These are phyloP conservation scores for Anguilla obscura DNA, from an alignment of 2,797 vertebrate genomes.

Conservation along the genomic window DNA sequence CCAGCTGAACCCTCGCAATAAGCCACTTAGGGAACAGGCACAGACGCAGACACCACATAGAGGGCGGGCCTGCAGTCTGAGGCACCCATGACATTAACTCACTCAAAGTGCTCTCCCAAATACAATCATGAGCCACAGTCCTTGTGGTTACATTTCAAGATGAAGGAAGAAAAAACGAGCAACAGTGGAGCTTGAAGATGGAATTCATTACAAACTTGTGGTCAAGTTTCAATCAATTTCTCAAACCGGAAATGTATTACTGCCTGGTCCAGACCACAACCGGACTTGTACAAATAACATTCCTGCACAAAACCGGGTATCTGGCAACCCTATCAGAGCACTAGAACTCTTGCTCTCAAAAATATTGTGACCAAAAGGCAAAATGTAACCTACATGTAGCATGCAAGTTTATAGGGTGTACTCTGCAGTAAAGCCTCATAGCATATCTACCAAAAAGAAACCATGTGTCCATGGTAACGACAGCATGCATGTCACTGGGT, in stretches of 20 bases:
- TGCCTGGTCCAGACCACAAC: background rate
- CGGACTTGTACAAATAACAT: too few relatives aligned
- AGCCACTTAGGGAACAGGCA: slow-evolving; percentile 47
- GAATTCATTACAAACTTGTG: background rate
- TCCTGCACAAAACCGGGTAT: too few relatives aligned
- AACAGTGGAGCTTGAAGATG: too few relatives aligned
- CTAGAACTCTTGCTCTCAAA: background rate
- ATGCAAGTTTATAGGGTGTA: background rate
- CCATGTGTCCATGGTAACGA: background rate
- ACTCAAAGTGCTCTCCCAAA: background rate
- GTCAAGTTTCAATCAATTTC: background rate
- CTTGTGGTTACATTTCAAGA: background rate
- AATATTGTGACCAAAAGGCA: background rate
- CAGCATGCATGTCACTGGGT: background rate
- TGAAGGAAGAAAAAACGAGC: too few relatives aligned
- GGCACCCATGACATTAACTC: background rate
- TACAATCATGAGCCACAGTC: background rate
- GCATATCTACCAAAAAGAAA: background rate
- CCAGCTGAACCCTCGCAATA: slow-evolving; percentile 59
- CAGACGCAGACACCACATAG: slow-evolving; percentile 26
- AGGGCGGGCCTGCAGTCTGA: background rate
- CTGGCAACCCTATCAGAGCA: background rate
- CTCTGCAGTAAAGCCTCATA: background rate
- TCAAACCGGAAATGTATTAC: background rate
- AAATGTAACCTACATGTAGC: background rate